Percentiles rank a stretch among this genome's conserved stretches.
Evolutionary conservation across 2,113 vertebrate species (phyloP).

Genomic region (Lonchura striata): DNA sequence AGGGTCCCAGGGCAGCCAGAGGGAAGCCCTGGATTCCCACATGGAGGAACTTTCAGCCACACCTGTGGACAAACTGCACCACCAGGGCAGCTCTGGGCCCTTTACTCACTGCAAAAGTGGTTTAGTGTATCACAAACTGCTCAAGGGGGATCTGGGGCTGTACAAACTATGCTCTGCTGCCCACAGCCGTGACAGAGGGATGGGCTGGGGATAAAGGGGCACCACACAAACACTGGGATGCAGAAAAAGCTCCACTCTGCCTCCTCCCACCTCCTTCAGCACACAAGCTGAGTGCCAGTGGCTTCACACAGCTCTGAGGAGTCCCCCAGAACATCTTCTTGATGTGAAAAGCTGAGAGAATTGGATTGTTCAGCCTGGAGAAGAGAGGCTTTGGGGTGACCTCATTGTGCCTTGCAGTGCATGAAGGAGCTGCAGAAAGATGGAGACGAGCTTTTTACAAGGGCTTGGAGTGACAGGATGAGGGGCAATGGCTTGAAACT

Average conservation of each 20-base stretch:
- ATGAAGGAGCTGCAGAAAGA: neutral
- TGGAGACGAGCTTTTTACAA: neutral
- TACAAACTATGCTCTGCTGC: neutral
- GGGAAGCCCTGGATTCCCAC: no score
- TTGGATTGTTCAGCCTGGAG: neutral
- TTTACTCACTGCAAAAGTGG: neutral
- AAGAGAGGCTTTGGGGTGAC: neutral
- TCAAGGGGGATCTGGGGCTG: neutral
- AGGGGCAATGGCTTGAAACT: neutral
- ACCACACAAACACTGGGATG: fast-evolving
- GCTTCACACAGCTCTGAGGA: neutral
- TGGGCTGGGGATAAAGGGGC: neutral
- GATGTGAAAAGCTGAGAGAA: neutral
- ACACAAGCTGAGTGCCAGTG: neutral
- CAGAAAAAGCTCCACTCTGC: neutral
- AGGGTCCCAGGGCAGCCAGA: no score
- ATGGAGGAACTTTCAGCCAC: no score
- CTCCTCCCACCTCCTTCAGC: neutral
- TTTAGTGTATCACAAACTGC: fast-evolving
- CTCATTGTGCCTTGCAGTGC: neutral
- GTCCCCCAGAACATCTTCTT: neutral
- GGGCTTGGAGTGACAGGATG: neutral
- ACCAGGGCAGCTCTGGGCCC: neutral
- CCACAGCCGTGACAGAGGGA: neutral
- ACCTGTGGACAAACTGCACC: fast-evolving